phyloP scores from a whole-genome alignment of 2,797 vertebrate genomes.

The Microhierax caerulescens region DNA sequence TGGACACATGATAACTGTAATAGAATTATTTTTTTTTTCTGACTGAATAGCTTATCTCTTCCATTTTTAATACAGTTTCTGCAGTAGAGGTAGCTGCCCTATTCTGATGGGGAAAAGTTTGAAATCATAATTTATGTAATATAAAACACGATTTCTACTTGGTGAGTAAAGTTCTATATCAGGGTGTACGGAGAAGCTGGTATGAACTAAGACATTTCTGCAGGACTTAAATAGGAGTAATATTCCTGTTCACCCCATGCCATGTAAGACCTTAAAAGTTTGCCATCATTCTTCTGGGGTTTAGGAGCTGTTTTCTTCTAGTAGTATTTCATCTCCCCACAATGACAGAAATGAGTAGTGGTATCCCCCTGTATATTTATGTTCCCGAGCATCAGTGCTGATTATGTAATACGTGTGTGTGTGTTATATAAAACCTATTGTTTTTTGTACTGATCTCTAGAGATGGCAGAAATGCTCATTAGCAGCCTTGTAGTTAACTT shows the following conservation, averaged over 20 bases:
- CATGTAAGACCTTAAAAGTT: neutral
- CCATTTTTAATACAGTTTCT: conserved; percentile 35
- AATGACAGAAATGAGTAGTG: neutral
- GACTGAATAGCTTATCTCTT: neutral
- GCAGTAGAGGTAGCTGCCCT: neutral
- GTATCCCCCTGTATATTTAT: neutral
- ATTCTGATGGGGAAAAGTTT: neutral
- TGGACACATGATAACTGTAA: conserved; percentile 3
- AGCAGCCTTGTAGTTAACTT: neutral
- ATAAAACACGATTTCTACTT: neutral
- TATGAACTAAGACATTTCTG: neutral
- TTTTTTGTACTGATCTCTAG: neutral
- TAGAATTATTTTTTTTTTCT: neutral
- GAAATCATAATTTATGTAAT: neutral
- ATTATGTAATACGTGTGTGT: neutral
- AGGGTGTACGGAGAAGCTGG: neutral
- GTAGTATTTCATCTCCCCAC: neutral
- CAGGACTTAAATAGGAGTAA: neutral
- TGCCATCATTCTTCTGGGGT: neutral
- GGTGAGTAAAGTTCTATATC: neutral
- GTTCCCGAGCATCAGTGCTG: neutral
- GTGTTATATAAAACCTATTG: neutral
- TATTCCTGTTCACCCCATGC: neutral
- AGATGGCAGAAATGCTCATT: neutral
- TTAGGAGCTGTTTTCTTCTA: neutral